Evolutionary conservation across 2,113 vertebrate species (phyloP).

Genomic region (Pimephales promelas): DNA sequence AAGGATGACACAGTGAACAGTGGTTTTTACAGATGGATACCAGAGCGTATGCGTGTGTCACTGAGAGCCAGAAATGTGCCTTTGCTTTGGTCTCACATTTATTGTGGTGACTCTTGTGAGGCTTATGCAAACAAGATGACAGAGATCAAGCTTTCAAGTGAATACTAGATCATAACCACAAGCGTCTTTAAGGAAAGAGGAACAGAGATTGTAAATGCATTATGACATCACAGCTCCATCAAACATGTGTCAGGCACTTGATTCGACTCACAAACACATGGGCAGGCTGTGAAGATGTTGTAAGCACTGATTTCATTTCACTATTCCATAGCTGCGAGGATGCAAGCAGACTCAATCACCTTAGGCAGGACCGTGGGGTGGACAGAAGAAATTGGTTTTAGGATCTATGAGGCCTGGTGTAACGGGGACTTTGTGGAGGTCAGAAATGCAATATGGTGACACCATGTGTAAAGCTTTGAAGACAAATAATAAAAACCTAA

Average conservation of each 20-base stretch:
- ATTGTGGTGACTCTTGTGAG: conserved; percentile 64
- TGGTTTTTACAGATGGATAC: conserved; percentile 30
- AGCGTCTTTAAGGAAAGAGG: conserved; percentile 53
- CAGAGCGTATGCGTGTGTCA: conserved; percentile 58
- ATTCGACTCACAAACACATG: background rate
- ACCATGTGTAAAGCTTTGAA: conserved; percentile 15
- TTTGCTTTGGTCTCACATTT: conserved; percentile 68
- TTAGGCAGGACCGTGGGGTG: background rate
- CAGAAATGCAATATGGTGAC: conserved; percentile 9
- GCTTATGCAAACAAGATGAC: conserved; percentile 67
- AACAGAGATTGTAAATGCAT: conserved; percentile 14
- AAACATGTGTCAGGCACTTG: conserved; percentile 42
- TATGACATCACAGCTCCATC: conserved; percentile 5
- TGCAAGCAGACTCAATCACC: background rate
- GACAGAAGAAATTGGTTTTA: conserved; percentile 23
- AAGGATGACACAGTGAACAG: conserved; percentile 5
- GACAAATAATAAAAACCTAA: conserved; percentile 12
- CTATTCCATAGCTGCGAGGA: background rate
- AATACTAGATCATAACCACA: conserved; percentile 63
- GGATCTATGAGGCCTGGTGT: conserved; percentile 25
- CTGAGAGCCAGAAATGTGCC: conserved; percentile 60
- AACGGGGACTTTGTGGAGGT: background rate
- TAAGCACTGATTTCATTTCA: background rate
- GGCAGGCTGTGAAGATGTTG: background rate
- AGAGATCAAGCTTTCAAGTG: conserved; percentile 67